phyloP scores from a whole-genome alignment of 2,113 vertebrate genomes.

The Cyrtonyx montezumae region DNA sequence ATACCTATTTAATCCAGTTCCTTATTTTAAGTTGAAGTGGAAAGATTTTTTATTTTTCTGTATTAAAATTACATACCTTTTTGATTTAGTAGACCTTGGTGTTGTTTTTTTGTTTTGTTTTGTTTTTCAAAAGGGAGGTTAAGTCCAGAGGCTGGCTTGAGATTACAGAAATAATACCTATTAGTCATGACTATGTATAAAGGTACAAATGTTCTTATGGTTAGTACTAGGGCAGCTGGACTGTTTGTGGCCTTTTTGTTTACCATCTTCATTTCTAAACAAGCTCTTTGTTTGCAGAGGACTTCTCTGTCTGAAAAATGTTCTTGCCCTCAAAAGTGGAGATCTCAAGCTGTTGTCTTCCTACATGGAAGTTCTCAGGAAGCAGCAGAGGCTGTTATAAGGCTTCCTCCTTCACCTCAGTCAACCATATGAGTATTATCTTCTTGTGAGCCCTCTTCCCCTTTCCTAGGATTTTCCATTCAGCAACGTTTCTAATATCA shows the following conservation, averaged over 20 bases:
- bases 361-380: background rate
- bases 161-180: background rate
- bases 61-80: background rate
- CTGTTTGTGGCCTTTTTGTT: background rate
- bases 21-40: background rate
- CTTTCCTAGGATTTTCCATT: background rate
- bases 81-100: background rate
- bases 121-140: background rate
- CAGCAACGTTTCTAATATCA: background rate
- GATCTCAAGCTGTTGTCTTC: background rate
- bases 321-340: background rate
- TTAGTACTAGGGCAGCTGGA: background rate
- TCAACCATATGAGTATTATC: rapidly evolving
- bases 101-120: too few relatives aligned
- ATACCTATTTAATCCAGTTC: background rate
- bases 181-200: background rate
- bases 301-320: background rate
- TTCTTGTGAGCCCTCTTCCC: background rate
- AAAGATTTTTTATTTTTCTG: background rate
- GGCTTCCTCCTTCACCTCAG: background rate
- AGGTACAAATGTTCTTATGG: background rate
- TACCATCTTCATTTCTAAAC: background rate
- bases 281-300: background rate
- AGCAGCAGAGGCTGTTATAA: background rate
- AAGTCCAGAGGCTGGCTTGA: background rate